Percentiles rank a stretch among this genome's conserved stretches.
These are phyloP conservation scores for Nasonia longicornis DNA, from an alignment of 1,140 invertebrate species.

Conservation along the genomic window DNA sequence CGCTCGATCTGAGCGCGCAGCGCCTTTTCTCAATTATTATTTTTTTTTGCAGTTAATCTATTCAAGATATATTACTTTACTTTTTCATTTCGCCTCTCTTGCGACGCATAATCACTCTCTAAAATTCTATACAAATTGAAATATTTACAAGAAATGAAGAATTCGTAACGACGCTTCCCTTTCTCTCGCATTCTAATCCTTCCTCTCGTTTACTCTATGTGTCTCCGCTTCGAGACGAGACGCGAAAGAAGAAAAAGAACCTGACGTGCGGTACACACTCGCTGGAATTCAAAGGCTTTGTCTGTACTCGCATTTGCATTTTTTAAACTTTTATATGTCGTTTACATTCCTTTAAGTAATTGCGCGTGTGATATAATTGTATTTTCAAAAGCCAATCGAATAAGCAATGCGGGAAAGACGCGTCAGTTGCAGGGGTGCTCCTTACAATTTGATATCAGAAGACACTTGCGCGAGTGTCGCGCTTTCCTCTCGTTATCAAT, in stretches of 20 bases:
- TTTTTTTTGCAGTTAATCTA: slow-evolving; percentile 1
- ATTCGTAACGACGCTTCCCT: slow-evolving; percentile 22
- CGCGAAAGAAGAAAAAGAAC: slow-evolving; percentile 35
- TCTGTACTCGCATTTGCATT: slow-evolving; percentile 6
- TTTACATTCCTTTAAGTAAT: slow-evolving; percentile 4
- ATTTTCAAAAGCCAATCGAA: slow-evolving; percentile 32
- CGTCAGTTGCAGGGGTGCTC: background rate
- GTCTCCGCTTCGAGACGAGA: slow-evolving; percentile 9
- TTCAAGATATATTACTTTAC: background rate
- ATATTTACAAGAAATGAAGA: slow-evolving; percentile 41
- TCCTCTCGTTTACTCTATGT: slow-evolving; percentile 15
- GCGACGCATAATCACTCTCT: background rate
- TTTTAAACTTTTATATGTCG: background rate
- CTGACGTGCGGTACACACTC: slow-evolving; percentile 23
- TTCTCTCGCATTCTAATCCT: slow-evolving; percentile 19
- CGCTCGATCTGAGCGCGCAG: background rate
- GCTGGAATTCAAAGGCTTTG: slow-evolving; percentile 27
- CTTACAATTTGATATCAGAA: background rate
- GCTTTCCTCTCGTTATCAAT: background rate
- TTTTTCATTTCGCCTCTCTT: slow-evolving; percentile 18
- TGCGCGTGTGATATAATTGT: slow-evolving; percentile 17
- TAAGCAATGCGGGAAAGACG: slow-evolving; percentile 35
- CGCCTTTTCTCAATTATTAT: background rate
- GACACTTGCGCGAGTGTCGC: background rate
- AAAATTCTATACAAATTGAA: slow-evolving; percentile 40